phyloP scores from a whole-genome alignment of 2,888 invertebrate species.

The Nudaria mundana region DNA sequence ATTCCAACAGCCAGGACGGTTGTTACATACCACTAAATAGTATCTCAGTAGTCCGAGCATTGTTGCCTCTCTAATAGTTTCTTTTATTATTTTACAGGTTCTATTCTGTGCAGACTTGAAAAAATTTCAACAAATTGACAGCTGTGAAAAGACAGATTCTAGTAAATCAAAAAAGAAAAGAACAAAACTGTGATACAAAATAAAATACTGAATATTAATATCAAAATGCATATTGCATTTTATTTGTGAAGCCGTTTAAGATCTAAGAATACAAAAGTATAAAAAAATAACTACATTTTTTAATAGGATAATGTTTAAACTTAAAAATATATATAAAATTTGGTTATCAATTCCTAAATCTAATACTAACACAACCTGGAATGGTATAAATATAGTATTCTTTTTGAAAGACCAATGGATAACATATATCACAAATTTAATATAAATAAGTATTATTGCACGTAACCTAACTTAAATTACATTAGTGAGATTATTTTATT shows the following conservation, averaged over 20 bases:
- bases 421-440: constrained; percentile 57
- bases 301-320: not conserved
- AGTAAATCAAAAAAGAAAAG: constrained; percentile 56
- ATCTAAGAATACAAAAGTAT: constrained; percentile 32
- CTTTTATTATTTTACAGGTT: constrained; percentile 80
- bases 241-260: constrained; percentile 11
- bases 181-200: constrained; percentile 31
- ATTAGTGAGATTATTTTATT: constrained; percentile 37
- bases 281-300: constrained; percentile 21
- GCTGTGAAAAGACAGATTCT: constrained; percentile 22
- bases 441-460: constrained; percentile 34
- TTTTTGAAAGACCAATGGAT: constrained; percentile 54
- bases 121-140: constrained; percentile 80
- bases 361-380: constrained; percentile 54
- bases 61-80: too few relatives aligned
- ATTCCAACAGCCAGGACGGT: too few relatives aligned
- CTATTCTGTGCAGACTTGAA: constrained; percentile 91
- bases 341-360: constrained; percentile 14
- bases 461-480: constrained; percentile 32
- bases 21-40: too few relatives aligned
- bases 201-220: not conserved
- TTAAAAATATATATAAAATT: too few relatives aligned
- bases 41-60: too few relatives aligned
- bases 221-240: constrained; percentile 14
- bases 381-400: constrained; percentile 51